A percentile compares a stretch with the other conserved stretches of the same genome.
phyloP scores from a whole-genome alignment of 2,797 vertebrate species.

The Oreonectes daqikongensis region DNA sequence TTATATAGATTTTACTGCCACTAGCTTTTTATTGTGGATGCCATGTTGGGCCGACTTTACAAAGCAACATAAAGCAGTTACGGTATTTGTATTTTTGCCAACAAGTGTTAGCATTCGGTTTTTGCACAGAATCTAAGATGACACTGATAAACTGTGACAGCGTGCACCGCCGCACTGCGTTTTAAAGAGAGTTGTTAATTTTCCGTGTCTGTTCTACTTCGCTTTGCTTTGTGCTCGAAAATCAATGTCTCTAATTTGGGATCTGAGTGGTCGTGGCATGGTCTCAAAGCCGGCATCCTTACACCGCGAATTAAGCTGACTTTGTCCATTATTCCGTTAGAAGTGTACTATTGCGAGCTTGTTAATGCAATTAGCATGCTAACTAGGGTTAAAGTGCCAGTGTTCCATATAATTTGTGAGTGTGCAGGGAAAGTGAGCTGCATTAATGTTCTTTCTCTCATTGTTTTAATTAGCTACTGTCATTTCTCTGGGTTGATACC shows the following conservation, averaged over 20 bases:
- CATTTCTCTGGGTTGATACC: constrained; percentile 91
- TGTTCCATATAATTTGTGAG: constrained; percentile 54
- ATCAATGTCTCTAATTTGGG: constrained; percentile 52
- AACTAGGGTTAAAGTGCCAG: constrained; percentile 60
- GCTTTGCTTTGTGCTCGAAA: constrained; percentile 19
- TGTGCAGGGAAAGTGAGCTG: constrained; percentile 48
- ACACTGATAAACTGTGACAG: constrained; percentile 3
- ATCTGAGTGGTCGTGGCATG: constrained; percentile 54
- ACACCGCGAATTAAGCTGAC: constrained; percentile 62
- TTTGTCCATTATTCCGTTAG: constrained; percentile 60
- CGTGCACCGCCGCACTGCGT: not conserved
- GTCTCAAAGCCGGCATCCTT: constrained; percentile 45
- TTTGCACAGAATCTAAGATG: not conserved
- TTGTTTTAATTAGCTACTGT: constrained; percentile 68
- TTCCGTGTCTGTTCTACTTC: not conserved
- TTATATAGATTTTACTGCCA: not conserved
- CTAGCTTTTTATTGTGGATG: not conserved
- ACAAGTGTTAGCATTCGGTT: not conserved
- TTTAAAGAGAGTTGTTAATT: constrained; percentile 7
- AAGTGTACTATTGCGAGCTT: constrained; percentile 50
- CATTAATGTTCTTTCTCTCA: constrained; percentile 48
- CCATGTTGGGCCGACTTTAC: not conserved
- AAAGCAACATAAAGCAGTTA: not conserved
- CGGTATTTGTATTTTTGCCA: not conserved
- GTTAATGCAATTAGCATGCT: constrained; percentile 61